Conservation (phyloP, 2,888 invertebrate species). For the Isotomurus palustris region DNA sequence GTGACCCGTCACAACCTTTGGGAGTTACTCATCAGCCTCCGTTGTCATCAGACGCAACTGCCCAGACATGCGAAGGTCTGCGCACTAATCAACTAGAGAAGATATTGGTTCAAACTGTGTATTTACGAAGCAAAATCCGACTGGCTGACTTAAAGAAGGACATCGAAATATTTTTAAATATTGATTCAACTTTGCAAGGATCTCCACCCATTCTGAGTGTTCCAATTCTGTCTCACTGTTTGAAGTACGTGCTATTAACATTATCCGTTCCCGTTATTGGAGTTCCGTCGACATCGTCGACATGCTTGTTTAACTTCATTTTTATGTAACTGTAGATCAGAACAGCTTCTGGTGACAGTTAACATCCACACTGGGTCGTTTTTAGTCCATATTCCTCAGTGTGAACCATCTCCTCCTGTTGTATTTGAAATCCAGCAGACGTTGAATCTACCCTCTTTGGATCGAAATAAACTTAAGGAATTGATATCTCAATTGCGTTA, state of each 20-base stretch:
- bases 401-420: slow-evolving; percentile 67
- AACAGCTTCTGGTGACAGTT: slow-evolving; percentile 85
- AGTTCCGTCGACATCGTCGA: too few species aligned
- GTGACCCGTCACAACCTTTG: slow-evolving; percentile 71
- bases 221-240: slow-evolving; percentile 80
- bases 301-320: neutral
- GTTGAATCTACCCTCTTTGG: slow-evolving; percentile 63
- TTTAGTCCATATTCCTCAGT: slow-evolving; percentile 87
- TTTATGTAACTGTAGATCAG: slow-evolving; percentile 55
- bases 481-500: slow-evolving; percentile 69
- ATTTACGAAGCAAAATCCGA: slow-evolving; percentile 80
- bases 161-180: slow-evolving; percentile 53
- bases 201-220: slow-evolving; percentile 89
- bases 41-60: slow-evolving; percentile 51
- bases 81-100: slow-evolving; percentile 66
- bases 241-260: slow-evolving; percentile 51
- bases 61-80: slow-evolving; percentile 51
- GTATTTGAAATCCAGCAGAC: slow-evolving; percentile 71
- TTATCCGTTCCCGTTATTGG: neutral
- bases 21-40: slow-evolving; percentile 54
- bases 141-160: slow-evolving; percentile 75
- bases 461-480: slow-evolving; percentile 62
- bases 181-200: slow-evolving; percentile 75
- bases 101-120: slow-evolving; percentile 88
- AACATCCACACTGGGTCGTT: slow-evolving; percentile 91